Evolutionary conservation across 2,888 invertebrate genomes (phyloP), one percentile per base, ranked within the genome.

Genomic region (Temnothorax ravouxi): DNA sequence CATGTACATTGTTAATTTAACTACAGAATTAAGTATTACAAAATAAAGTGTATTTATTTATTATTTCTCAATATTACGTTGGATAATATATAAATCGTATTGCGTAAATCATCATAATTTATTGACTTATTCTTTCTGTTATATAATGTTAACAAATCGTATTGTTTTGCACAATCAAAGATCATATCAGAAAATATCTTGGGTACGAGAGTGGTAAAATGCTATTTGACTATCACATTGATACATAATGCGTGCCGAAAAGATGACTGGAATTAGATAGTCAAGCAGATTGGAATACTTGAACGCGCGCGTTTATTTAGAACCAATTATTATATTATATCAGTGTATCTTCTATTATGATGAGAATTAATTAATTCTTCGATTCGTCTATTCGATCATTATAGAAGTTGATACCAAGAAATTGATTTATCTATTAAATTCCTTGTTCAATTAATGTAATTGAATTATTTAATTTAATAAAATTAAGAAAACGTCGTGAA

Each of bases 41-140:
- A 29, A 41, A 74, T 56, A 59, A 59, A 59, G n/a, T 29, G 9
- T 29, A 29, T 29, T 29, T 41, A 41, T 74, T 74, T 74, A 44
- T 74, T 44, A 44, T 44, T 11, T 41, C 59, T 41, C 13, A 59
- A 69, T 61, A 25, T 69, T 50, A 34, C 34, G 34, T 34, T 34
- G 6, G 34, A 34, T 34, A 34, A 34, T 38, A n/a, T 29, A 29
- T 13, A 59, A 25, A 21, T 56, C 2, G 8, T 44, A 59, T 59
- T 59, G 25, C 8, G 18, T 54, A 59, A 18, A 25, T 72, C 3
- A 25, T 74, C 25, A 54, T 56, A 56, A 56, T 34, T 54, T 34
- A 34, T 34, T 34, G 34, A 34, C 15, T 34, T 54, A 71, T 38
- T 54, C 21, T 54, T 71, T 71, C 11, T 38, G 34, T 34, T 18